Evolutionary conservation across 2,113 vertebrate species (phyloP).

Genomic region (Axis porcinus): DNA sequence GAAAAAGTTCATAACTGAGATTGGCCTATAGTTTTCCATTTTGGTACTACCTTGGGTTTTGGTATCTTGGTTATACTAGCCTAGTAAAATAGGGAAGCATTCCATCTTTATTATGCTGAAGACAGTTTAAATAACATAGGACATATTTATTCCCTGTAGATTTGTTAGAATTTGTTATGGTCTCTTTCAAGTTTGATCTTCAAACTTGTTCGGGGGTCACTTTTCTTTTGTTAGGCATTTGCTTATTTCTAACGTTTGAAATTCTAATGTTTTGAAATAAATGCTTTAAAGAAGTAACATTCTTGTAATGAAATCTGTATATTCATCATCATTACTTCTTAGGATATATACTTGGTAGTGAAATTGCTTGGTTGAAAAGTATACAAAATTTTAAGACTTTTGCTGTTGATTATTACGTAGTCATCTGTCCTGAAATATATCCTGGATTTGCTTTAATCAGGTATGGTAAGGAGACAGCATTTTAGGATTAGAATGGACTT

Average conservation of each 20-base stretch:
- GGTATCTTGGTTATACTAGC: background rate
- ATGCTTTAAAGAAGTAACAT: background rate
- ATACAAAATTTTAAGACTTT: background rate
- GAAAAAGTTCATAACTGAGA: background rate
- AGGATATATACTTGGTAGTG: background rate
- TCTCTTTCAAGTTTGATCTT: background rate
- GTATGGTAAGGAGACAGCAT: background rate
- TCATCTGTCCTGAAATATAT: background rate
- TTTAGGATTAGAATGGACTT: background rate
- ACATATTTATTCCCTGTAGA: background rate
- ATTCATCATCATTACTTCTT: background rate
- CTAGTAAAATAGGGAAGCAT: background rate
- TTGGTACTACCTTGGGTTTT: background rate
- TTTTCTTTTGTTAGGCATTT: slow-evolving; percentile 4
- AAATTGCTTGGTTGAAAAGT: slow-evolving; percentile 30
- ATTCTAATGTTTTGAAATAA: background rate
- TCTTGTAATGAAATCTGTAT: background rate
- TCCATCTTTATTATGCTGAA: background rate
- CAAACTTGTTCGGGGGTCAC: background rate
- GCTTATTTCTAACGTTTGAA: background rate
- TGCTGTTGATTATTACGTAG: background rate
- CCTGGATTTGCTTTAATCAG: background rate
- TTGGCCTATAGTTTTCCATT: background rate
- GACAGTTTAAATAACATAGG: background rate
- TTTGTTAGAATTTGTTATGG: background rate